A percentile compares a stretch with the other conserved stretches of the same genome.
phyloP scores from a whole-genome alignment of 1,140 invertebrate species.

The Platyscapa corneri region DNA sequence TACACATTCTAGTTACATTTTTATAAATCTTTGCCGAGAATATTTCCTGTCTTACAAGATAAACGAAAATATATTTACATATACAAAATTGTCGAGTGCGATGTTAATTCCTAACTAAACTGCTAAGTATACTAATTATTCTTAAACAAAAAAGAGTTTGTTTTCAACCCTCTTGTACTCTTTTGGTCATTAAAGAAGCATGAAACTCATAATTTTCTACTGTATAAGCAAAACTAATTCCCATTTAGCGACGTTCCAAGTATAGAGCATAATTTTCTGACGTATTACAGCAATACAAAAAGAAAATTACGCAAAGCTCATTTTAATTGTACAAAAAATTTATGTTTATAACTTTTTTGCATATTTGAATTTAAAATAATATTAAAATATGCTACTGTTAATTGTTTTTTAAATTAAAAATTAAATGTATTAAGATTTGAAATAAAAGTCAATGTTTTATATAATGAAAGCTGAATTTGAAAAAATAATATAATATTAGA shows the following conservation, averaged over 20 bases:
- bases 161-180: not conserved
- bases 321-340: not conserved
- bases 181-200: not conserved
- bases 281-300: not conserved
- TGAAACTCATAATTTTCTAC: not conserved
- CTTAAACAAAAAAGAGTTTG: not conserved
- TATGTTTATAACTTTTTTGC: too few relatives aligned
- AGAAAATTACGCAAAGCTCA: not conserved
- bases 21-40: not conserved
- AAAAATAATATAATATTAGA: too few relatives aligned
- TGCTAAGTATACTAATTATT: not conserved
- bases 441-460: too few relatives aligned
- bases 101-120: not conserved
- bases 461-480: too few relatives aligned
- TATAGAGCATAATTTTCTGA: not conserved
- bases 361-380: too few relatives aligned
- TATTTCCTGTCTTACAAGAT: not conserved
- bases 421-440: too few relatives aligned
- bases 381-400: too few relatives aligned
- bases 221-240: not conserved
- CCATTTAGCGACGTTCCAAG: not conserved
- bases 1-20: not conserved
- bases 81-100: not conserved
- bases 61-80: not conserved
- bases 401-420: too few relatives aligned